Percentiles rank a stretch among this genome's conserved stretches.
Evolutionary conservation across 1,140 invertebrate genomes (phyloP).

Genomic region (Sycophila sp.): DNA sequence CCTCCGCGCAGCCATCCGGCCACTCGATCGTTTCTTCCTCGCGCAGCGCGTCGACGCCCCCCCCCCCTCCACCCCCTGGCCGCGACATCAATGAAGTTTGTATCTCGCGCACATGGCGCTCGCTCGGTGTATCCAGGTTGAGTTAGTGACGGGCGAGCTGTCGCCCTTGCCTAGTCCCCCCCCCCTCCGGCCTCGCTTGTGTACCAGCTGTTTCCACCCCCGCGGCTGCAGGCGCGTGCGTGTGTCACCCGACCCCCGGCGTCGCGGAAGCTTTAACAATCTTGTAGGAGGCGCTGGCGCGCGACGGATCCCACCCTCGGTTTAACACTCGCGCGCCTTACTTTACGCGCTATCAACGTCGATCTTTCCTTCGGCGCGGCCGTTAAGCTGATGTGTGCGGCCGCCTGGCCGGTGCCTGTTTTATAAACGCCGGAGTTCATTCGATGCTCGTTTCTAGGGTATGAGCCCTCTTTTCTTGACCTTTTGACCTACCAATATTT

Average conservation of each 20-base stretch:
- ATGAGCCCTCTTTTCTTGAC: too few relatives aligned
- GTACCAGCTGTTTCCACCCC: conserved; percentile 46
- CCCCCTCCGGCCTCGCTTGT: conserved; percentile 17
- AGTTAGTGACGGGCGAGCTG: conserved; percentile 52
- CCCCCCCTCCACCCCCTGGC: not conserved
- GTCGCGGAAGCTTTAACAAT: not conserved
- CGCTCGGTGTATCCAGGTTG: conserved; percentile 38
- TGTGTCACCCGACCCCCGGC: too few relatives aligned
- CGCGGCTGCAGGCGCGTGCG: too few relatives aligned
- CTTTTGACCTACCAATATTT: too few relatives aligned
- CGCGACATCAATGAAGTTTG: conserved; percentile 51
- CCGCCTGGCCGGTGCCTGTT: too few relatives aligned
- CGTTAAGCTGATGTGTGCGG: too few relatives aligned
- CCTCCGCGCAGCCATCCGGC: too few relatives aligned
- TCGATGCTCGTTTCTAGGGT: not conserved
- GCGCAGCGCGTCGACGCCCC: not conserved
- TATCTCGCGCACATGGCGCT: conserved; percentile 46
- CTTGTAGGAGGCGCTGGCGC: not conserved
- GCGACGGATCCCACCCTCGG: not conserved
- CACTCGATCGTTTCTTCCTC: not conserved
- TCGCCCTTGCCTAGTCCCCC: too few relatives aligned
- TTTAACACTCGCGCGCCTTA: not conserved
- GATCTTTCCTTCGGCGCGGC: not conserved
- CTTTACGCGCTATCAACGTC: not conserved
- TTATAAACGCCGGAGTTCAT: too few relatives aligned